These are phyloP conservation scores for Benthosema pterotum DNA, from an alignment of 2,797 vertebrate species.

Conservation along the genomic window DNA sequence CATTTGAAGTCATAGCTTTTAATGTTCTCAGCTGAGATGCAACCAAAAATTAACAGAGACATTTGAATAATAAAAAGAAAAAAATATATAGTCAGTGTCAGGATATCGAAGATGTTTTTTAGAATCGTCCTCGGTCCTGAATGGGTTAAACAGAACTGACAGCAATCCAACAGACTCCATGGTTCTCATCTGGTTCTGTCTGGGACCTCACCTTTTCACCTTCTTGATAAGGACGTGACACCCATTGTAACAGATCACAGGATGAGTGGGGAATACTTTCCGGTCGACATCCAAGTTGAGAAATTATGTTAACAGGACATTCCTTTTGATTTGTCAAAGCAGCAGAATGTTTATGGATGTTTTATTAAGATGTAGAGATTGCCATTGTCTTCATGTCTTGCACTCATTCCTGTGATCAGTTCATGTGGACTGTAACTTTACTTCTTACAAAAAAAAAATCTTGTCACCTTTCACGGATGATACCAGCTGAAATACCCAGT, in stretches of 20 bases:
- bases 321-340: slow-evolving; percentile 22
- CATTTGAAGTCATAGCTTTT: background rate
- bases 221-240: background rate
- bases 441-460: background rate
- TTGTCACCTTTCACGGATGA: background rate
- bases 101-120: too few species aligned
- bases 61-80: too few species aligned
- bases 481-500: too few species aligned
- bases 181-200: too few species aligned
- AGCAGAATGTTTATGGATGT: background rate
- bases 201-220: background rate
- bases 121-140: too few species aligned
- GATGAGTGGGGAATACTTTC: too few species aligned
- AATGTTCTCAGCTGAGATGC: background rate
- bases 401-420: slow-evolving; percentile 9
- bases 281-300: too few species aligned
- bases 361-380: slow-evolving; percentile 8
- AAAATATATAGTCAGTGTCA: too few species aligned
- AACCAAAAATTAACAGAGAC: background rate
- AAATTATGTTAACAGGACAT: slow-evolving; percentile 3
- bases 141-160: too few species aligned
- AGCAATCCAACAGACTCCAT: background rate
- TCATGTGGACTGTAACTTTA: background rate
- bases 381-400: background rate
- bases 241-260: background rate